Percentiles rank a stretch among this genome's conserved stretches.
Conservation (phyloP, 1,140 invertebrate species). For the Drosophila repletoides region DNA sequence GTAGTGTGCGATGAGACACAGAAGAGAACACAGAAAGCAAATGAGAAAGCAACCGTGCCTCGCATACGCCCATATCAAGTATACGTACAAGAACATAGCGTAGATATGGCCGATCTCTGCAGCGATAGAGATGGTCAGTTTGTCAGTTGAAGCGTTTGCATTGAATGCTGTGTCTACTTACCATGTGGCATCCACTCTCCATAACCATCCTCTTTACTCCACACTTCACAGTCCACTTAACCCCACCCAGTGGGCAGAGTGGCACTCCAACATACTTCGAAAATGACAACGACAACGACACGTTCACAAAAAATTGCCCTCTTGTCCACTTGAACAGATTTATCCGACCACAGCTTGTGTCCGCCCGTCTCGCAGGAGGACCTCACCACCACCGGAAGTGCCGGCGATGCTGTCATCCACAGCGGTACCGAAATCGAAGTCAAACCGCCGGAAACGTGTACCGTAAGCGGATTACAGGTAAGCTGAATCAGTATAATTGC, state of each 20-base stretch:
- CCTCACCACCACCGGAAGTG: conserved; percentile 59
- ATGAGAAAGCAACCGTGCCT: conserved; percentile 11
- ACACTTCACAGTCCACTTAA: conserved; percentile 19
- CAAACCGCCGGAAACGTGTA: conserved; percentile 81
- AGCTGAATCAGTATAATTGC: conserved; percentile 69
- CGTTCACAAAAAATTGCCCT: conserved; percentile 50
- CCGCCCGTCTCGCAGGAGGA: conserved; percentile 68
- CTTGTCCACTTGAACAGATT: conserved; percentile 65
- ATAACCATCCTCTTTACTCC: conserved; percentile 15
- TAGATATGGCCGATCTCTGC: not conserved
- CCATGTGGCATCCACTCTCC: conserved; percentile 7
- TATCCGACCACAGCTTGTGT: conserved; percentile 71
- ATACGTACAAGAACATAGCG: conserved; percentile 15
- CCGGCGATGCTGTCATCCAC: conserved; percentile 60
- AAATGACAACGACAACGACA: conserved; percentile 32
- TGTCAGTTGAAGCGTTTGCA: conserved; percentile 32
- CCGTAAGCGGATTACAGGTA: conserved; percentile 84
- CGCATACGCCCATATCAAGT: conserved; percentile 51
- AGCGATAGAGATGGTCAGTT: not conserved
- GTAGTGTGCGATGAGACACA: not conserved
- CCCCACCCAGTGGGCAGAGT: conserved; percentile 6
- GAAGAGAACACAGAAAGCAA: conserved; percentile 21
- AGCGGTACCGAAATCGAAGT: conserved; percentile 73
- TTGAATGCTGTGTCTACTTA: conserved; percentile 43
- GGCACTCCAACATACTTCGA: conserved; percentile 31